Evolutionary conservation across 2,113 vertebrate species (phyloP), one percentile per base, ranked within the genome.

Genomic region (Platysternon megacephalum): DNA sequence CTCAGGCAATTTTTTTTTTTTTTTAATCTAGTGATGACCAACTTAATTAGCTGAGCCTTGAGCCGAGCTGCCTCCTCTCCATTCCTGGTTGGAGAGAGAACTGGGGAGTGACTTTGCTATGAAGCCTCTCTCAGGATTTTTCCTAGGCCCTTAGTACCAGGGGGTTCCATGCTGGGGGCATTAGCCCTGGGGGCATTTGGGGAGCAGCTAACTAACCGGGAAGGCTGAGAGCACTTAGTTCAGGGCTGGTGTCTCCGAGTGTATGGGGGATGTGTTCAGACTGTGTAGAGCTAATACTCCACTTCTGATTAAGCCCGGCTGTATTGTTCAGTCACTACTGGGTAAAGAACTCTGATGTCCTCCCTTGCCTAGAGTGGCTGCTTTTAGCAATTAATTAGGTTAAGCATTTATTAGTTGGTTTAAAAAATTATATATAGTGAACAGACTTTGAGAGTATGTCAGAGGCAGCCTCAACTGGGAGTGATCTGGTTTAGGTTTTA

Each of bases 301-400:
- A 48, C 93, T 97, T 97, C 95, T 96, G 90, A 95, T 95, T 88
- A 76, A 95, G 53, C 91, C 96, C 93, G 97, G 95, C 96, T 96
- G 90, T 95, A 65, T 44, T 65, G 85, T 84, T 87, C 85, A 85
- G 89, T 90, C 88, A 28, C 95, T 96, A 92, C 96, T 96, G 92
- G 91, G 97, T 96, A 91, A 87, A 83, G 94, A 48, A 88, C 94
- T 96, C 86, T 7, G 91, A 94, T 90, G 91, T 5, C 48, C 94
- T 97, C 94, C 91, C 95, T 97, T 96, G 96, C 95, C 96, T 96
- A 92, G 96, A 94, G 95, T 1, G 35, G 86, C 95, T 48, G 92
- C 93, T 97, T 96, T 95, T 96, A 97, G 97, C 91, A 97, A 95
- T 97, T 74, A 96, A 95, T 94, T 95, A 95, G 92, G 93, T 84